Evolutionary conservation across 2,888 invertebrate species (phyloP), one percentile per base, ranked within the genome.

Genomic region (Flexamia atlantica): DNA sequence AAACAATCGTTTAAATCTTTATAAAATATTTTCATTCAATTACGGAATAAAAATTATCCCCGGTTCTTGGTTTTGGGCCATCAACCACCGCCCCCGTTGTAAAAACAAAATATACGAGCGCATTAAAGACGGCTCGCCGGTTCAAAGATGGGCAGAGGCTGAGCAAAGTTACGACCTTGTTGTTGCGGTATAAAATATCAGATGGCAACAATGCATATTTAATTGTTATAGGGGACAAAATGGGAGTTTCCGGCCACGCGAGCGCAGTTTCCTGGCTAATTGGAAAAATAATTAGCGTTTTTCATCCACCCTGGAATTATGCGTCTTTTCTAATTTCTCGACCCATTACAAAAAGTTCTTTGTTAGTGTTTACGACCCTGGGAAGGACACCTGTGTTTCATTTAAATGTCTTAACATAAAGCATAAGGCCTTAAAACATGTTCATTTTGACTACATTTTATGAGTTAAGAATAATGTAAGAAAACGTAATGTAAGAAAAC

Each of bases 1-100:
- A 60, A 81, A 68, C 40, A 81, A 60, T 30, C 68, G 60, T 20
- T 60, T 40, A 28, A n/a, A 20, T 25, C 40, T 42, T 64, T 64
- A 28, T 81, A 82, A 40, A 70, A 81, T 81, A 46, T 82, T 72
- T 68, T 70, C 82, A 82, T 82, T 82, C 82, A 70, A 70, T 82
- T 82, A 68, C 36, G 82, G 68, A 70, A 70, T 82, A 82, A 70
- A 82, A 82, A 82, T 70, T 82, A 42, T 50, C 82, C 68, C 70
- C 32, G 42, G 20, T 68, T 40, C 68, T 30, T n/a, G 46, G 82
- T 82, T 82, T 82, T 70, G 70, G 70, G 36, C 82, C 82, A 82
- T 68, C 82, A 42, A 81, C 68, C 68, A 46, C 42, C n/a, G 42
- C 53, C 82, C 82, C 70, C 30, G 25, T 32, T 46, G 23, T 50